These are phyloP conservation scores for Hypocryptadius cinnamomeus DNA, from an alignment of 2,113 vertebrate genomes.

Conservation along the genomic window DNA sequence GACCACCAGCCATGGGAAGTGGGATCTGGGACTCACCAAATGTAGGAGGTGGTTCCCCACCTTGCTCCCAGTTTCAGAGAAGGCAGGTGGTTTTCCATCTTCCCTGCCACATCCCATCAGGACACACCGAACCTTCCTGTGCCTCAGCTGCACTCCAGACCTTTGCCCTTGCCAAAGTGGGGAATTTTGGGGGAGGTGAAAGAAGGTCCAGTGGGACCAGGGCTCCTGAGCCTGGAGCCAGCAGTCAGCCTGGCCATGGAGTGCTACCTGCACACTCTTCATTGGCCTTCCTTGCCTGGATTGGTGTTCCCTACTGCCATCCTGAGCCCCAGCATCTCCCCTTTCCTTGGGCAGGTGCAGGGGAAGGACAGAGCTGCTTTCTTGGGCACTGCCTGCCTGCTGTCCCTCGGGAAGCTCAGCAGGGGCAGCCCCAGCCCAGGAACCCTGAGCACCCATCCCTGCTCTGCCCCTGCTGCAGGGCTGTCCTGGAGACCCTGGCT, in stretches of 20 bases:
- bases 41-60: accelerated
- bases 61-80: background rate
- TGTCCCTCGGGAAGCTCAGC: background rate
- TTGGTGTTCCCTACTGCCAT: background rate
- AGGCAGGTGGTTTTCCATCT: background rate
- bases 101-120: background rate
- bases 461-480: background rate
- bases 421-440: background rate
- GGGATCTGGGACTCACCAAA: background rate
- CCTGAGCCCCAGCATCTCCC: background rate
- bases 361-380: background rate
- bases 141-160: background rate
- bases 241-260: background rate
- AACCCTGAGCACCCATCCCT: background rate
- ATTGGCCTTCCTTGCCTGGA: background rate
- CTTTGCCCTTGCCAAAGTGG: background rate
- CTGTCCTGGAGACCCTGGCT: accelerated
- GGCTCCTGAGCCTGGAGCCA: background rate
- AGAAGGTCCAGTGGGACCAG: accelerated
- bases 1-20: background rate
- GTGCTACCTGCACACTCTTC: accelerated
- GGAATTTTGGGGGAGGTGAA: background rate
- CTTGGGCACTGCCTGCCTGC: background rate
- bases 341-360: accelerated
- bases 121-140: background rate